Conservation (phyloP, 2,888 invertebrate species). For the Phaedon cochleariae region DNA sequence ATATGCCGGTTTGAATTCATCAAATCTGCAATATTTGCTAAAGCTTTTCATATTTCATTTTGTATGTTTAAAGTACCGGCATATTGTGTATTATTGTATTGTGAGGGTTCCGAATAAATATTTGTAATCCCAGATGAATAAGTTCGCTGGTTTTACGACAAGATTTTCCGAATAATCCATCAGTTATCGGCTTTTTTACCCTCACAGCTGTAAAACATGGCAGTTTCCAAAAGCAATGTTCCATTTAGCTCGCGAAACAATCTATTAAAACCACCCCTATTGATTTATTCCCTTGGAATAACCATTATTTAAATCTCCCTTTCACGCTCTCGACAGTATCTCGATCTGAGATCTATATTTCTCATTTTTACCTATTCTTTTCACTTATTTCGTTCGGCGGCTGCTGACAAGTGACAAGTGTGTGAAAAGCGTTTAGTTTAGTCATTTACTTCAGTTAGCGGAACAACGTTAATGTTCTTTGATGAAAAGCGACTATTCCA, state of each 20-base stretch:
- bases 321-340: constrained; percentile 31
- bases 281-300: constrained; percentile 29
- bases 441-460: constrained; percentile 12
- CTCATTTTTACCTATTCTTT: constrained; percentile 34
- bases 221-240: constrained; percentile 17
- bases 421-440: constrained; percentile 31
- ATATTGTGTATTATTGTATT: not conserved
- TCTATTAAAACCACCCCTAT: constrained; percentile 30
- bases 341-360: constrained; percentile 33
- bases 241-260: constrained; percentile 29
- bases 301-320: constrained; percentile 33
- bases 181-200: not conserved
- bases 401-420: constrained; percentile 30
- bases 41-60: not conserved
- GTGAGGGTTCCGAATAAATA: not conserved
- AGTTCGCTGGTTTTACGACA: not conserved
- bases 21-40: not conserved
- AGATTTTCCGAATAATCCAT: not conserved
- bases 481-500: constrained; percentile 9
- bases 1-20: not conserved
- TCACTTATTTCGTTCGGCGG: constrained; percentile 20
- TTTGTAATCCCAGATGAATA: not conserved
- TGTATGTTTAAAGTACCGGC: not conserved
- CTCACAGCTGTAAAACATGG: not conserved
- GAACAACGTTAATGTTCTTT: constrained; percentile 1